Evolutionary conservation across 2,888 invertebrate species (phyloP).

Genomic region (Apodemia hepburni): DNA sequence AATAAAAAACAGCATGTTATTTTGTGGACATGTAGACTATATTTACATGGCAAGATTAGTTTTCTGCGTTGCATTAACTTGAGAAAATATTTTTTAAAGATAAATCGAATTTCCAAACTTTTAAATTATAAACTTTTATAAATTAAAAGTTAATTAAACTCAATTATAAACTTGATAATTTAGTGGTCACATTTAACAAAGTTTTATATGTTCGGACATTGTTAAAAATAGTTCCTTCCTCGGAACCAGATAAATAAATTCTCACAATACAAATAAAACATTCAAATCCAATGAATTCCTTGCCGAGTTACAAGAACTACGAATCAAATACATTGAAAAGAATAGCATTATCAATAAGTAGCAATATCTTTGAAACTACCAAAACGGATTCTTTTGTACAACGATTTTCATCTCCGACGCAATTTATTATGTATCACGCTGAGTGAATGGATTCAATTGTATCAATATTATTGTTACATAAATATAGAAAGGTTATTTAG

Average conservation of each 20-base stretch:
- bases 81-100: too few relatives aligned
- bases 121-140: too few relatives aligned
- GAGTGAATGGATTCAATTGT: neutral
- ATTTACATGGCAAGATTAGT: too few relatives aligned
- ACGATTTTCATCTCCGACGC: neutral
- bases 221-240: neutral
- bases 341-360: slow-evolving; percentile 7
- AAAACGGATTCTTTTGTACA: slow-evolving; percentile 1
- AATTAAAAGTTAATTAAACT: too few relatives aligned
- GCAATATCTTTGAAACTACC: neutral
- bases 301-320: neutral
- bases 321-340: slow-evolving; percentile 3
- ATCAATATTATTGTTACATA: neutral
- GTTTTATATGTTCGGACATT: too few relatives aligned
- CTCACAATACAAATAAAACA: slow-evolving; percentile 4
- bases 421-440: slow-evolving; percentile 4
- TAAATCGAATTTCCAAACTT: too few relatives aligned
- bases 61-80: too few relatives aligned
- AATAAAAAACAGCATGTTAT: too few relatives aligned
- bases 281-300: neutral
- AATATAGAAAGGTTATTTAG: neutral
- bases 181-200: too few relatives aligned
- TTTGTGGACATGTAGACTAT: too few relatives aligned
- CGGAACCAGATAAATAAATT: neutral
- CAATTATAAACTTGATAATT: too few relatives aligned